Evolutionary conservation across 2,888 invertebrate species (phyloP).

Genomic region (Amblyjoppa proteus): DNA sequence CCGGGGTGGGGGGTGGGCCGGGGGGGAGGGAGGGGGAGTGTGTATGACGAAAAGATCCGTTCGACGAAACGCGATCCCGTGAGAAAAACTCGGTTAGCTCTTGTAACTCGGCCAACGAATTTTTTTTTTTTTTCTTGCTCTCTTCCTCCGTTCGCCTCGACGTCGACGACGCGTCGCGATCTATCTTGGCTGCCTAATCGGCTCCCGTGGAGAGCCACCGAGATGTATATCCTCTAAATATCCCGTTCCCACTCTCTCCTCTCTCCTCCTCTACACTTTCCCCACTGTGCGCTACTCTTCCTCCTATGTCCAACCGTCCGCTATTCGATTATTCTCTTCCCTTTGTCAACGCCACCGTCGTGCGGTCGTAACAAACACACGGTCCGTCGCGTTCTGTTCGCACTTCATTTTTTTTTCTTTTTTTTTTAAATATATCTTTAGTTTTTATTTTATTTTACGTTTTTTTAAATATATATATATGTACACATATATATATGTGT

Average conservation of each 20-base stretch:
- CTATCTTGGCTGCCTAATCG: background rate
- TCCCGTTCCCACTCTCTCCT: background rate
- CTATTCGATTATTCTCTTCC: conserved; percentile 37
- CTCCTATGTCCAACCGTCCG: background rate
- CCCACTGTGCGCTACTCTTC: background rate
- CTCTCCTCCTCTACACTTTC: background rate
- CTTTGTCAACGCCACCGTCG: conserved; percentile 73
- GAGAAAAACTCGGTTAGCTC: conserved; percentile 23
- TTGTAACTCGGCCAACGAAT: conserved; percentile 1
- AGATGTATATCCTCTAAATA: background rate
- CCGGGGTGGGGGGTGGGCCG: background rate
- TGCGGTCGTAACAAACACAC: conserved; percentile 78
- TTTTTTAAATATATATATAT: background rate
- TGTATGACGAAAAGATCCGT: conserved; percentile 62
- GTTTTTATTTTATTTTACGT: background rate
- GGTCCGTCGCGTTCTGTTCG: conserved; percentile 69
- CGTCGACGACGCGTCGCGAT: conserved; percentile 27
- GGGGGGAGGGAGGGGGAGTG: conserved; percentile 24
- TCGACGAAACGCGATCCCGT: conserved; percentile 37
- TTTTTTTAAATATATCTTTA: background rate
- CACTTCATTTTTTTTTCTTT: conserved; percentile 70
- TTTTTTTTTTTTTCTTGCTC: background rate
- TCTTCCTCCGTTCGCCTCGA: conserved; percentile 4
- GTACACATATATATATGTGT: background rate
- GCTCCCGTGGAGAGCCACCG: background rate